Evolutionary conservation across 2,888 invertebrate species (phyloP).

Genomic region (Aphelenchoides bicaudatus): DNA sequence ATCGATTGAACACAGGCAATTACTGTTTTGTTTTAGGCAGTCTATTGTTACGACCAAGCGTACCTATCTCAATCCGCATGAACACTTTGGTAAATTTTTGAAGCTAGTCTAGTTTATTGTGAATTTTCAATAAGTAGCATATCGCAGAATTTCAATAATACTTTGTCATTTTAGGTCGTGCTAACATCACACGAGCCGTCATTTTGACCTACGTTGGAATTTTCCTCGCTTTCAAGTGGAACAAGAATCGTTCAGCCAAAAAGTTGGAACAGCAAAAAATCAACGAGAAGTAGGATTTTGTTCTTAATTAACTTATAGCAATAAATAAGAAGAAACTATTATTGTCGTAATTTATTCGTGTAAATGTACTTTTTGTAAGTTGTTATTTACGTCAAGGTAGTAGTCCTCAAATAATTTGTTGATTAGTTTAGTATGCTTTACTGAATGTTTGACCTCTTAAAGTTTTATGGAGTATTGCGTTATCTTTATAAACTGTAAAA

Average conservation of each 20-base stretch:
- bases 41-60: conserved; percentile 47
- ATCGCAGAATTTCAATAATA: conserved; percentile 14
- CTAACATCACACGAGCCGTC: conserved; percentile 55
- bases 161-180: conserved; percentile 28
- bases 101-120: too few relatives aligned
- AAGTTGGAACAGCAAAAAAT: conserved; percentile 28
- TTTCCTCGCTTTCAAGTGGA: conserved; percentile 51
- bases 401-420: too few relatives aligned
- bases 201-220: conserved; percentile 50
- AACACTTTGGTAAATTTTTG: conserved; percentile 57
- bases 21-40: too few relatives aligned
- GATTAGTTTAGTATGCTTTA: too few relatives aligned
- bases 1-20: too few relatives aligned
- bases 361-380: too few relatives aligned
- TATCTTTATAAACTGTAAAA: neutral
- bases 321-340: neutral
- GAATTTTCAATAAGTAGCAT: neutral
- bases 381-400: too few relatives aligned
- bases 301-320: neutral
- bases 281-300: conserved; percentile 37
- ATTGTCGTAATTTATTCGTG: neutral
- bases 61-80: conserved; percentile 53
- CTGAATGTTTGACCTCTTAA: neutral
- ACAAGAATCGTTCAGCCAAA: conserved; percentile 43
- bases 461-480: neutral